Evolutionary conservation across 2,797 vertebrate species (phyloP).

Genomic region (Pagetopsis macropterus): DNA sequence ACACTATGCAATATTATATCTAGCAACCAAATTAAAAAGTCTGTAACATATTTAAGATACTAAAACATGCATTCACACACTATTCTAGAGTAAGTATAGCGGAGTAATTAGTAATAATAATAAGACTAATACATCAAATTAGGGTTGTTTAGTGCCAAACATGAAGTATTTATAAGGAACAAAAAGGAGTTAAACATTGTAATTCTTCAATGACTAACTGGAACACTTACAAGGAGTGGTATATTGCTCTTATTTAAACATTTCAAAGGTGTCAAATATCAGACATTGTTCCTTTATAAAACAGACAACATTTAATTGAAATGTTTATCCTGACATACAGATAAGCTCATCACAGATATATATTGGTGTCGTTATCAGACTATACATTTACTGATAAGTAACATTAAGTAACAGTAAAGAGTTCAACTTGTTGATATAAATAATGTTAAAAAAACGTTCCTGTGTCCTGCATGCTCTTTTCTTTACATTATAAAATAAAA

Average conservation of each 20-base stretch:
- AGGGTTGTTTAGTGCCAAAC: no score
- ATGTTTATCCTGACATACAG: neutral
- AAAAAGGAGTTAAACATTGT: neutral
- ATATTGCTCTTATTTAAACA: neutral
- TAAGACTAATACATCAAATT: no score
- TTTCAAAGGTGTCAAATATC: conserved; percentile 4
- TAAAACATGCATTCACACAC: no score
- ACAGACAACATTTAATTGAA: no score
- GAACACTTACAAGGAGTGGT: neutral
- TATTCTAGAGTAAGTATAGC: no score
- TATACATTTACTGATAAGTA: neutral
- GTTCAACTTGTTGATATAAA: neutral
- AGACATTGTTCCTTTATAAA: neutral
- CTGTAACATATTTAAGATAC: neutral
- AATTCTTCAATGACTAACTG: neutral
- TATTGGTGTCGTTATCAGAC: neutral
- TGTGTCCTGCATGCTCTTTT: neutral
- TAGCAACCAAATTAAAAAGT: conserved; percentile 4
- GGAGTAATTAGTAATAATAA: no score
- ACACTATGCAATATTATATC: conserved; percentile 12
- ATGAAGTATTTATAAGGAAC: neutral
- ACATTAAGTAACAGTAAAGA: no score
- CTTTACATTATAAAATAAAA: conserved; percentile 2
- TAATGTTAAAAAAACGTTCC: neutral
- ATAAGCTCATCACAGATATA: neutral